phyloP scores from a whole-genome alignment of 2,113 vertebrate species.

The Pelusios castaneus region DNA sequence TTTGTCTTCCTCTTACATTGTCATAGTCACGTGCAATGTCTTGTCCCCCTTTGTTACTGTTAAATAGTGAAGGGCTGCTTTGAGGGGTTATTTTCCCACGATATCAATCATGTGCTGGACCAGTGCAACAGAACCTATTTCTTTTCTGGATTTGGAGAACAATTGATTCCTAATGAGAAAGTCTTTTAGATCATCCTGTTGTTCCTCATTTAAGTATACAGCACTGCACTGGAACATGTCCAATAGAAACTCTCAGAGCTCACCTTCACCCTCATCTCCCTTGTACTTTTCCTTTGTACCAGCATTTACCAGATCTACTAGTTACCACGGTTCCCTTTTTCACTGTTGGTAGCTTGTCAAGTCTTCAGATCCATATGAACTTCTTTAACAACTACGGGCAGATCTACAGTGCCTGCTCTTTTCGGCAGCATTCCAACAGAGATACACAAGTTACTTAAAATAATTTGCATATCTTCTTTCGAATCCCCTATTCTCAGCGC shows the following conservation, averaged over 20 bases:
- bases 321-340: neutral
- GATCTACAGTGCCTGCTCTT: no score
- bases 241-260: neutral
- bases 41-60: neutral
- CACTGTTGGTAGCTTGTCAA: neutral
- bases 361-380: neutral
- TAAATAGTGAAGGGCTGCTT: neutral
- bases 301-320: neutral
- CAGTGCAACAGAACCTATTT: neutral
- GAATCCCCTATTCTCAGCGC: no score
- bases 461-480: no score
- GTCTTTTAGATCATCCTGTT: neutral
- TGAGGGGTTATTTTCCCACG: neutral
- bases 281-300: neutral
- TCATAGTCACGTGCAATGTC: neutral
- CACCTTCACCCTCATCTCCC: neutral
- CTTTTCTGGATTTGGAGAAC: neutral
- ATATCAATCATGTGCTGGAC: neutral
- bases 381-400: neutral
- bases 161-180: neutral
- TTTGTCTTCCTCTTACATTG: neutral
- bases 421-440: no score
- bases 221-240: neutral
- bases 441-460: no score
- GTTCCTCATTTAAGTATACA: neutral